Conservation (phyloP, 2,113 vertebrate species). For the Chunga burmeisteri region DNA sequence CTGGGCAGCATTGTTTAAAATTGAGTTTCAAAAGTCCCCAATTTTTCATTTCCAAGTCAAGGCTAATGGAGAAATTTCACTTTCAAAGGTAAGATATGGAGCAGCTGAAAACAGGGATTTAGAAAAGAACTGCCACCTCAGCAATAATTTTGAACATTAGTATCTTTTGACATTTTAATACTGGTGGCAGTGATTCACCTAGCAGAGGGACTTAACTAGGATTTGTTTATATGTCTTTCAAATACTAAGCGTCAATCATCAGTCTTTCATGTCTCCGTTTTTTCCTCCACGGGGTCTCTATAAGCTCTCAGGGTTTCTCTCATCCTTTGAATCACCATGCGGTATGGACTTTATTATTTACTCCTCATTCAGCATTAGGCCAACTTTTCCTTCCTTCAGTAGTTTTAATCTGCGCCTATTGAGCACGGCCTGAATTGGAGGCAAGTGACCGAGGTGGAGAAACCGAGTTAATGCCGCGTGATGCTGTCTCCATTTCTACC, state of each 20-base stretch:
- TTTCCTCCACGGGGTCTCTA: not conserved
- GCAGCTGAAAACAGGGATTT: not conserved
- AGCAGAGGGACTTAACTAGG: constrained; percentile 23
- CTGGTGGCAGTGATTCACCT: constrained; percentile 15
- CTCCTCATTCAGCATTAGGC: not conserved
- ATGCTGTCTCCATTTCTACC: not conserved
- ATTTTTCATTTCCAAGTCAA: constrained; percentile 38
- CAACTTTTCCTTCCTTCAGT: not conserved
- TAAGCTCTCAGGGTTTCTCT: not conserved
- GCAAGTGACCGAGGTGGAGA: not conserved
- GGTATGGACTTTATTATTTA: not conserved
- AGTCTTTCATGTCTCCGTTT: not conserved
- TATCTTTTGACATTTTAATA: constrained; percentile 37
- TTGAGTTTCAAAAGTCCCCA: not conserved
- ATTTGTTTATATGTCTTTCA: constrained; percentile 41
- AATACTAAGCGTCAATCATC: not conserved
- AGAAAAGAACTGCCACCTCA: constrained; percentile 18
- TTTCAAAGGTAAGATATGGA: not conserved
- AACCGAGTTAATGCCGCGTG: fast-evolving
- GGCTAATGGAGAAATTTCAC: constrained; percentile 17
- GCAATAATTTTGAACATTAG: constrained; percentile 20
- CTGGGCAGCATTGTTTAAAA: constrained; percentile 41
- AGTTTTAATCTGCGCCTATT: not conserved
- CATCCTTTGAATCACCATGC: not conserved
- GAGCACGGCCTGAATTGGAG: not conserved